Percentiles rank a stretch among this genome's conserved stretches.
Conservation (phyloP, 2,113 vertebrate species). For the Gallinago undulata region DNA sequence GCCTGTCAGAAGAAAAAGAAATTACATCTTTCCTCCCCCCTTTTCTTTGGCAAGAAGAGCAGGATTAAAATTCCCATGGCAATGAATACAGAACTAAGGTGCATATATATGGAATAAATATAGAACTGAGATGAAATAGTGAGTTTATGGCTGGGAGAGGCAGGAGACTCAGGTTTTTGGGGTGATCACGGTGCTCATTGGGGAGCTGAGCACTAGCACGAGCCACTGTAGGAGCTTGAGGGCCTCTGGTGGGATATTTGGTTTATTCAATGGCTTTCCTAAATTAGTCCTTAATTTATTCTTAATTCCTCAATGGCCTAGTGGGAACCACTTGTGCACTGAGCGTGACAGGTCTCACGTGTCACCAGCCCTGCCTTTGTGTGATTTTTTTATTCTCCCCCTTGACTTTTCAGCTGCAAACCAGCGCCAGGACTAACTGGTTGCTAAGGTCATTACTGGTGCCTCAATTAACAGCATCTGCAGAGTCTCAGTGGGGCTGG, state of each 20-base stretch:
- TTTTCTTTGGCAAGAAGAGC: background rate
- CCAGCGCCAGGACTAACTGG: background rate
- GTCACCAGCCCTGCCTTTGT: background rate
- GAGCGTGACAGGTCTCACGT: background rate
- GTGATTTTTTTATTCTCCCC: background rate
- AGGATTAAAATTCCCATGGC: background rate
- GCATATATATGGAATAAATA: background rate
- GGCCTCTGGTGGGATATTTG: background rate
- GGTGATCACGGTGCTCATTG: background rate
- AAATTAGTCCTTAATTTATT: background rate
- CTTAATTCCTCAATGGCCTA: background rate
- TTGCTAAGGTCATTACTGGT: too few species aligned
- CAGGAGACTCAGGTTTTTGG: background rate
- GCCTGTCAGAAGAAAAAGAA: background rate
- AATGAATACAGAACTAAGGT: background rate
- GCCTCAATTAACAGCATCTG: background rate
- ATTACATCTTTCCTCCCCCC: background rate
- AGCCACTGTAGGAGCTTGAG: fast-evolving
- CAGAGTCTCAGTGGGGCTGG: background rate
- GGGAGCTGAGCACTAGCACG: background rate
- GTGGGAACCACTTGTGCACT: background rate
- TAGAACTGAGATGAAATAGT: background rate
- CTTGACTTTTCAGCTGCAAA: background rate
- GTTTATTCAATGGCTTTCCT: background rate
- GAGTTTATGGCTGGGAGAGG: background rate